phyloP scores from a whole-genome alignment of 2,888 invertebrate genomes.

The Melitaea athalia region DNA sequence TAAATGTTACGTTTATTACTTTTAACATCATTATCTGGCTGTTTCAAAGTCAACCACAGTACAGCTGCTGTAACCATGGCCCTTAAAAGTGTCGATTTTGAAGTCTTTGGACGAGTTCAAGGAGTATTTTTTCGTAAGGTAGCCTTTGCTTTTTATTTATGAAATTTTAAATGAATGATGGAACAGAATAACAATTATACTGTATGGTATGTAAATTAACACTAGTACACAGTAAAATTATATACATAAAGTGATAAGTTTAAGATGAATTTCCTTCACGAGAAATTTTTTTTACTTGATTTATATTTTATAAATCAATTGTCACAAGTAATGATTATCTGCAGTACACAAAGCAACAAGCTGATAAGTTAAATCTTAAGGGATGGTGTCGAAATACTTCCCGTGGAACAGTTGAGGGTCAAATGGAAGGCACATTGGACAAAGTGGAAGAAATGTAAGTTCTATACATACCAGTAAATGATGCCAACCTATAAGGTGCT shows the following conservation, averaged over 20 bases:
- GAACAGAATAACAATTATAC: too few species aligned
- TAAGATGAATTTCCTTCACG: too few species aligned
- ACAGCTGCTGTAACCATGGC: constrained; percentile 49
- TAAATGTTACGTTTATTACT: constrained; percentile 60
- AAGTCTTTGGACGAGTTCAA: constrained; percentile 84
- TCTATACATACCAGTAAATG: not conserved
- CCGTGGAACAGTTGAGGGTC: constrained; percentile 85
- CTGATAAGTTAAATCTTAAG: constrained; percentile 82
- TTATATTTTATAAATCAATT: not conserved
- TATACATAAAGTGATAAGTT: too few species aligned
- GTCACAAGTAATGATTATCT: constrained; percentile 5
- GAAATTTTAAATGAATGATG: not conserved
- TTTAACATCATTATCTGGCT: constrained; percentile 50
- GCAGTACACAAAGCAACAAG: constrained; percentile 86
- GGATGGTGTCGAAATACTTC: constrained; percentile 90
- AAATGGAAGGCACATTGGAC: constrained; percentile 83
- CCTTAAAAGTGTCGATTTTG: constrained; percentile 76
- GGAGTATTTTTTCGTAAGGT: constrained; percentile 86
- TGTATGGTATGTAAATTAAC: too few species aligned
- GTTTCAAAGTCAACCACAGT: constrained; percentile 43
- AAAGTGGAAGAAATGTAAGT: constrained; percentile 85
- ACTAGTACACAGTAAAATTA: too few species aligned
- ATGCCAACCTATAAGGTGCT: not conserved
- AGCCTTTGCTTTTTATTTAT: constrained; percentile 36
- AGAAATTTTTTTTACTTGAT: too few species aligned